Conservation (phyloP, 2,888 invertebrate genomes). For the Agelastica alni region DNA sequence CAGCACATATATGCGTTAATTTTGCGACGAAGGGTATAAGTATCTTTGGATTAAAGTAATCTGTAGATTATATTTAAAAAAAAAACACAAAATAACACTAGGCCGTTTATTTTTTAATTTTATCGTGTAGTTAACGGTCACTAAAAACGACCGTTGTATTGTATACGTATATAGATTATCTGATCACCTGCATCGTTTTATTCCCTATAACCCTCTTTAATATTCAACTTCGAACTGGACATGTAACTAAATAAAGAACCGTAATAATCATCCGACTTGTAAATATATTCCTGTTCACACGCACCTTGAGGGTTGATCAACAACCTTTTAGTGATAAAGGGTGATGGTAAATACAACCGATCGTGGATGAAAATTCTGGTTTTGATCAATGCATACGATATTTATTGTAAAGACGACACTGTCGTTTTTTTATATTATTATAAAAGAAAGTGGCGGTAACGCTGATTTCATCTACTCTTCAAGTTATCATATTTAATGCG, state of each 20-base stretch:
- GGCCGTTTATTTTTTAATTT: too few relatives aligned
- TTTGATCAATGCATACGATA: constrained; percentile 12
- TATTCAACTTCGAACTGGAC: constrained; percentile 35
- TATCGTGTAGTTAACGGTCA: too few relatives aligned
- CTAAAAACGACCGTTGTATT: constrained; percentile 32
- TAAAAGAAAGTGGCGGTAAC: too few relatives aligned
- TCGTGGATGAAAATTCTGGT: constrained; percentile 16
- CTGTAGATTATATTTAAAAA: too few relatives aligned
- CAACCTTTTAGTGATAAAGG: constrained; percentile 24
- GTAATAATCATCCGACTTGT: constrained; percentile 27
- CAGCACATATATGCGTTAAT: too few relatives aligned
- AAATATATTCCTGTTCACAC: constrained; percentile 28
- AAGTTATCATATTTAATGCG: too few relatives aligned
- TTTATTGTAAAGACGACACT: not conserved
- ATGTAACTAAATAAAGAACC: constrained; percentile 29
- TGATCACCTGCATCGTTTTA: constrained; percentile 34
- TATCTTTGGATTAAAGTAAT: too few relatives aligned
- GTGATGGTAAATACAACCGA: constrained; percentile 20
- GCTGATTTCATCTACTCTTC: too few relatives aligned
- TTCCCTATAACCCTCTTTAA: constrained; percentile 24
- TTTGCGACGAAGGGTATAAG: too few relatives aligned
- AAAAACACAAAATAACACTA: too few relatives aligned
- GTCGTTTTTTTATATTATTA: too few relatives aligned
- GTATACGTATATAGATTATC: constrained; percentile 40
- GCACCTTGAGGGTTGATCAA: constrained; percentile 33